phyloP scores from a whole-genome alignment of 2,113 vertebrate species.

The Labeo rohita region DNA sequence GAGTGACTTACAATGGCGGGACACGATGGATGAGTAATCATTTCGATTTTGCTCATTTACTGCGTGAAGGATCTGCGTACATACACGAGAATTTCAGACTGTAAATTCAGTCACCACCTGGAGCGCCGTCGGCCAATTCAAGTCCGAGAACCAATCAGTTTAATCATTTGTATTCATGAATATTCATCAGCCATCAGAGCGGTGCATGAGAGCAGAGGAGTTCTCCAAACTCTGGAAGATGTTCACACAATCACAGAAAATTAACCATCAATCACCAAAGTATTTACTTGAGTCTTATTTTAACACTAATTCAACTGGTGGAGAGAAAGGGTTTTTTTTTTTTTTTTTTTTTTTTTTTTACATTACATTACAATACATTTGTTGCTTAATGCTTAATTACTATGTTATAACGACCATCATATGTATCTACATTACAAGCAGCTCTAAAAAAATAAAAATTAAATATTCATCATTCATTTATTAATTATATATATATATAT shows the following conservation, averaged over 20 bases:
- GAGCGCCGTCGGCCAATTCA: neutral
- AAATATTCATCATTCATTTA: no score
- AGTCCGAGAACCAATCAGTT: constrained; percentile 28
- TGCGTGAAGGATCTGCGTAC: neutral
- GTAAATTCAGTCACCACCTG: neutral
- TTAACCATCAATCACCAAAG: constrained; percentile 28
- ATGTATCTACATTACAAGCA: neutral
- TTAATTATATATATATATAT: no score
- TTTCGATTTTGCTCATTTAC: constrained; percentile 16
- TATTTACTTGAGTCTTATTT: neutral
- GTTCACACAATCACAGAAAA: constrained; percentile 40
- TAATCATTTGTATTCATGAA: constrained; percentile 38
- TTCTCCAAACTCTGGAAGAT: neutral
- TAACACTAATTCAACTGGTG: no score
- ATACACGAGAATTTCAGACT: neutral
- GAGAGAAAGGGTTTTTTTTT: no score
- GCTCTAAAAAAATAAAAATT: neutral
- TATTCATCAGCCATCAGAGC: constrained; percentile 33
- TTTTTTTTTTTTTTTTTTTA: no score
- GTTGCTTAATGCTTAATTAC: neutral
- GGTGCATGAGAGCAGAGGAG: neutral
- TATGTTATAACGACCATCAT: neutral
- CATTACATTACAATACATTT: no score
- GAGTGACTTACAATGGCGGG: neutral
- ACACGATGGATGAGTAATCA: neutral